Percentiles rank a stretch among this genome's conserved stretches.
Conservation (phyloP, 2,797 vertebrate species). For the Simalia tracyae region DNA sequence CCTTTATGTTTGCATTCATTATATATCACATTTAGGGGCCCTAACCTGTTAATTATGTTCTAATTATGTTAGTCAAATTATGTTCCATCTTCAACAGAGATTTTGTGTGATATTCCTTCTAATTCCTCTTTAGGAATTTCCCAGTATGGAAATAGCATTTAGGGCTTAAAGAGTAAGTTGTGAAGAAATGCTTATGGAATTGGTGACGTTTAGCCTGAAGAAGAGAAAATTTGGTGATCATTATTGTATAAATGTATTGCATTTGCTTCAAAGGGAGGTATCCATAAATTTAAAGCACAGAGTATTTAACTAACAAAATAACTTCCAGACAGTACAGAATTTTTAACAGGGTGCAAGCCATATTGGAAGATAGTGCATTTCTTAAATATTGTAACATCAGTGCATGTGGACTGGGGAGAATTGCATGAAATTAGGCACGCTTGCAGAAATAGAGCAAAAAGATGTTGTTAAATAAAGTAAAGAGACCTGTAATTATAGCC, state of each 20-base stretch:
- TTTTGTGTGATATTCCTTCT: background rate
- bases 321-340: background rate
- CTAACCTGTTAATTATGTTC: background rate
- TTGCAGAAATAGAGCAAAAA: background rate
- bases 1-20: background rate
- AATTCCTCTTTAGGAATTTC: background rate
- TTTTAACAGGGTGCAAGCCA: background rate
- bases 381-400: background rate
- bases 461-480: conserved; percentile 1
- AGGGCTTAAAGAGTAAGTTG: background rate
- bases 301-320: background rate
- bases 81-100: background rate
- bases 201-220: background rate
- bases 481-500: background rate
- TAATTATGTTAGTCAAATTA: background rate
- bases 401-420: background rate
- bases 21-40: background rate
- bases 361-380: background rate
- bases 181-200: background rate
- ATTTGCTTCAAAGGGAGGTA: background rate
- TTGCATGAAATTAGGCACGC: background rate
- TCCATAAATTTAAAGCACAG: background rate
- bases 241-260: background rate
- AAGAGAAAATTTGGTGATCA: background rate
- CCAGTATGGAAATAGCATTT: background rate